Percentiles rank a stretch among this genome's conserved stretches.
Conservation (phyloP, 2,888 invertebrate genomes). For the Dasysyrphus albostriatus region DNA sequence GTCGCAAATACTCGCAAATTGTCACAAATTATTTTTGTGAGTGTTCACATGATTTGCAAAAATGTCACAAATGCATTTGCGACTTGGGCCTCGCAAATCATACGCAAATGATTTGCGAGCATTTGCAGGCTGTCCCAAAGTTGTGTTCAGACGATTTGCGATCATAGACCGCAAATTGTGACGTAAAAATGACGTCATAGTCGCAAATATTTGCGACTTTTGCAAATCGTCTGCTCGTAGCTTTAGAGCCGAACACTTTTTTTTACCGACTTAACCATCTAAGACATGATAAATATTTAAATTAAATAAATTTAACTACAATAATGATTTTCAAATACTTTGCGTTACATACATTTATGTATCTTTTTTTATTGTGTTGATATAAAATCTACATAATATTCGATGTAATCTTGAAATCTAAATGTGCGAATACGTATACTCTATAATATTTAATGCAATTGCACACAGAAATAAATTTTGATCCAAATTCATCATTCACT, state of each 20-base stretch:
- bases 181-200: too few species aligned
- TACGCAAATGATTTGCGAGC: too few species aligned
- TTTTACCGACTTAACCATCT: neutral
- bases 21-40: too few species aligned
- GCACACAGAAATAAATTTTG: conserved; percentile 34
- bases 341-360: conserved; percentile 26
- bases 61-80: too few species aligned
- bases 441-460: conserved; percentile 51
- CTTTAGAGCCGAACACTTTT: conserved; percentile 17
- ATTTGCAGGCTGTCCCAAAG: too few species aligned
- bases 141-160: too few species aligned
- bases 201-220: too few species aligned
- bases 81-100: too few species aligned
- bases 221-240: too few species aligned
- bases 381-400: conserved; percentile 76
- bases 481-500: conserved; percentile 33
- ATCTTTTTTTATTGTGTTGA: conserved; percentile 53
- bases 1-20: too few species aligned
- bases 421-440: conserved; percentile 46
- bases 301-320: conserved; percentile 48
- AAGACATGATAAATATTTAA: neutral
- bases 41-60: too few species aligned
- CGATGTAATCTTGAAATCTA: conserved; percentile 66
- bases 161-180: too few species aligned
- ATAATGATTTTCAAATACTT: conserved; percentile 42